Evolutionary conservation across 2,888 invertebrate species (phyloP), one percentile per base, ranked within the genome.

Genomic region (Sarcophaga variegata): DNA sequence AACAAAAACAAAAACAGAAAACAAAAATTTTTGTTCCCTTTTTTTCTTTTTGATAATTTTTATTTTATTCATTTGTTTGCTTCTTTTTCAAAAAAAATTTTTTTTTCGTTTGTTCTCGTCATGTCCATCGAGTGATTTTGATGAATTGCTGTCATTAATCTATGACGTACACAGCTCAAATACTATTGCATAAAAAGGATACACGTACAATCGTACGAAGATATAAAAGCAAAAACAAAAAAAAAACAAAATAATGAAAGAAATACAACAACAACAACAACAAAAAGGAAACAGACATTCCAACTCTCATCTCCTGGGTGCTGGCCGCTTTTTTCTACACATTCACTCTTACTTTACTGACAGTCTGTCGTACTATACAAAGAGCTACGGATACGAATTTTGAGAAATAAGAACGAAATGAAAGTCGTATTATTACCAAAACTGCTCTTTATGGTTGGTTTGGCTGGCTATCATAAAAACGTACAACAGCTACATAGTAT

Each of bases 91-190:
- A 22, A 37, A 69, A 27, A 4, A n/a, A 20, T 14, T 54, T 47
- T 63, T 60, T 62, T 62, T 75, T 81, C 70, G 76, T 87, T 87
- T 82, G 84, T 84, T 84, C 81, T 92, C 92, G 92, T 92, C 92
- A 92, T 93, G 93, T 93, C 93, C 93, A 93, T 93, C 93, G 88
- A 89, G 89, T 89, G 89, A 89, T 89, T 89, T 89, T 89, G 89
- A 89, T 89, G 89, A 88, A 89, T 89, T 83, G 89, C 88, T 89
- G 89, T 88, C 93, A 93, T 93, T 93, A 94, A 93, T 93, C 94
- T 93, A 93, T 93, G 93, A 93, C 94, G 93, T 93, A 92, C 93
- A 92, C 93, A 93, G 92, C 93, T 94, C 79, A 84, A 82, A 82
- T 80, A 66, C 67, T 82, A 81, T 70, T 14, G 37, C 37, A 37